Conservation (phyloP, 1,140 invertebrate genomes). For the Halictus rubicundus region DNA sequence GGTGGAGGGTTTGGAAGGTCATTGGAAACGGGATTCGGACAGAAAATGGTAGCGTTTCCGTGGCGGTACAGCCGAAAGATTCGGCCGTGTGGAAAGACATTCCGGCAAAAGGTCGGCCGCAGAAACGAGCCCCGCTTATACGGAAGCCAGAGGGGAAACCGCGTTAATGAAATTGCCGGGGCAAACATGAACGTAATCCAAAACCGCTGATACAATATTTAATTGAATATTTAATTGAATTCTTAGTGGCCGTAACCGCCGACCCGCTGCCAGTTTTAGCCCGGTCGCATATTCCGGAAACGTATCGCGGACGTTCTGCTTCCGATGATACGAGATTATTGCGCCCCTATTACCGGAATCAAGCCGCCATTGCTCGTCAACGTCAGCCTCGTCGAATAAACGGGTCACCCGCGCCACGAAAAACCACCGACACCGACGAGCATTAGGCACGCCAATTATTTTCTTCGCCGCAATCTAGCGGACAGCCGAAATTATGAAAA, state of each 20-base stretch:
- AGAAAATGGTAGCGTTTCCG: not conserved
- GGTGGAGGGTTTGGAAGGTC: not conserved
- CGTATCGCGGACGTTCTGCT: constrained; percentile 14
- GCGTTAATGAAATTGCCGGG: constrained; percentile 65
- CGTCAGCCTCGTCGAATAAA: constrained; percentile 24
- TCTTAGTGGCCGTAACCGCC: constrained; percentile 62
- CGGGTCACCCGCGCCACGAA: not conserved
- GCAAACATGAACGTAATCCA: constrained; percentile 55
- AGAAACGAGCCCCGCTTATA: constrained; percentile 36
- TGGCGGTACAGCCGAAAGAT: constrained; percentile 24
- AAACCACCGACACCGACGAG: too few species aligned
- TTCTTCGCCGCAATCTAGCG: too few species aligned
- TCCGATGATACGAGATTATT: constrained; percentile 42
- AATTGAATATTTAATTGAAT: constrained; percentile 76
- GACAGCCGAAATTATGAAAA: too few species aligned
- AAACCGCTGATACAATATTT: constrained; percentile 72
- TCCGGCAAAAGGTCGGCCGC: constrained; percentile 9
- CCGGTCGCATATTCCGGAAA: constrained; percentile 39
- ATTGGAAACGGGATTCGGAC: not conserved
- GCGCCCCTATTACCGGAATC: constrained; percentile 35
- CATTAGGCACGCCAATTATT: too few species aligned
- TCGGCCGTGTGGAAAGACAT: constrained; percentile 41
- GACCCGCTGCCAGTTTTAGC: not conserved
- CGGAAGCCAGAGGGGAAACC: constrained; percentile 33
- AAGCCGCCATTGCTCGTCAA: constrained; percentile 4